Evolutionary conservation across 1,140 invertebrate genomes (phyloP).

Genomic region (Hycleus cichorii): DNA sequence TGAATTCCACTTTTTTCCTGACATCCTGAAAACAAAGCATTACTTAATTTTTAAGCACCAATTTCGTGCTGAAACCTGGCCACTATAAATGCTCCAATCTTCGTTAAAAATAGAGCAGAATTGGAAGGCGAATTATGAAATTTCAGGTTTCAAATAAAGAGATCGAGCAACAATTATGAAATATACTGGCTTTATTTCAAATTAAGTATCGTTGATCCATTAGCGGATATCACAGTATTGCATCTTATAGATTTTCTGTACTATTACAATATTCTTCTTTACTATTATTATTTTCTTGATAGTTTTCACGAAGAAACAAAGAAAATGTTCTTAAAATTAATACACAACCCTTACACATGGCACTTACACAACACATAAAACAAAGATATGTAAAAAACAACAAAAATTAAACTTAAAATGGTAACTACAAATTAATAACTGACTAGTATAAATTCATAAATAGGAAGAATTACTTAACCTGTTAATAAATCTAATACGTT

Average conservation of each 20-base stretch:
- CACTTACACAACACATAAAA: constrained; percentile 24
- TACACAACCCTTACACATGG: constrained; percentile 20
- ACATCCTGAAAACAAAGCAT: no score
- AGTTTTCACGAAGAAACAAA: constrained; percentile 6
- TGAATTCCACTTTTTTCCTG: no score
- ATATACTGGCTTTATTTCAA: constrained; percentile 27
- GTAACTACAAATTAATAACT: constrained; percentile 14
- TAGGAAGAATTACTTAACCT: not conserved
- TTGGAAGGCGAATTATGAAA: no score
- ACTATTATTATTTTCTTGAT: constrained; percentile 11
- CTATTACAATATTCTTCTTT: not conserved
- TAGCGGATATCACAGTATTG: constrained; percentile 29
- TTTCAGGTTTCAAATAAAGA: no score
- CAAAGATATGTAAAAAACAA: not conserved
- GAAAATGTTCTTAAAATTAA: not conserved
- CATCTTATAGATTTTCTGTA: constrained; percentile 25
- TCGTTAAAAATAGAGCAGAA: no score
- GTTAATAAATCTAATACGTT: not conserved
- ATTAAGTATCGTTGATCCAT: constrained; percentile 27
- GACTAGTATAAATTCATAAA: constrained; percentile 17
- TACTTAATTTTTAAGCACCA: no score
- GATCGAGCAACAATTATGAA: constrained; percentile 13
- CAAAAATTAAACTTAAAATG: constrained; percentile 10
- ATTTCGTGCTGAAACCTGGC: no score
- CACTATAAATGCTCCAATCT: no score